Conservation (phyloP, 2,888 invertebrate genomes). For the Trichacis sp. region DNA sequence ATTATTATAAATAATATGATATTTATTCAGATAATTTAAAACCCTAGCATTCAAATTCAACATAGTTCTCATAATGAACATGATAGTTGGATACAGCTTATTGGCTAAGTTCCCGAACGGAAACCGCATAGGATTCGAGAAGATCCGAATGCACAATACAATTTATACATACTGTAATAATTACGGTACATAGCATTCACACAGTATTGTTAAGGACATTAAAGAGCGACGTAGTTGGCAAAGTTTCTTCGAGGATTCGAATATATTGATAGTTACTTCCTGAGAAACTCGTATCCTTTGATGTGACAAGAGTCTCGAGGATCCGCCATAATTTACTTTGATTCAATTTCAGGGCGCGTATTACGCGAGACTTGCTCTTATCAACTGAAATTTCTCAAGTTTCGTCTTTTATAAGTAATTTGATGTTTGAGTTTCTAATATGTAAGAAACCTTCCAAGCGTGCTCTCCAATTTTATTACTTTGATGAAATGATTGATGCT, state of each 20-base stretch:
- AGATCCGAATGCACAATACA: no score
- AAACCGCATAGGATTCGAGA: no score
- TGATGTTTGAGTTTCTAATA: constrained; percentile 18
- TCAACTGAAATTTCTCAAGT: constrained; percentile 37
- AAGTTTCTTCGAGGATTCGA: constrained; percentile 38
- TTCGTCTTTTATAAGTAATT: constrained; percentile 34
- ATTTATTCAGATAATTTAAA: no score
- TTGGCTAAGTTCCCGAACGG: no score
- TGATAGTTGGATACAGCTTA: no score
- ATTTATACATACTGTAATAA: no score
- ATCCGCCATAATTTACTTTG: constrained; percentile 38
- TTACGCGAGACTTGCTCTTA: constrained; percentile 28
- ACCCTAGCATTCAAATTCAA: no score
- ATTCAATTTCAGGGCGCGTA: constrained; percentile 37
- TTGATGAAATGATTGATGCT: background rate
- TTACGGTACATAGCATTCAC: constrained; percentile 11
- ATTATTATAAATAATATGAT: no score
- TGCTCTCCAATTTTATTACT: background rate
- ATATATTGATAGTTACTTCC: constrained; percentile 40
- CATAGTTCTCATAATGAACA: no score
- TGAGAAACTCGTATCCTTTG: constrained; percentile 41
- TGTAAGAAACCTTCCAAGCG: constrained; percentile 17
- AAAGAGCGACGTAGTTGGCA: constrained; percentile 36
- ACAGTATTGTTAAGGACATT: constrained; percentile 31
- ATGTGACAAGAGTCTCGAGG: constrained; percentile 40